Conservation (phyloP, 2,888 invertebrate genomes). For the Teleogryllus oceanicus region DNA sequence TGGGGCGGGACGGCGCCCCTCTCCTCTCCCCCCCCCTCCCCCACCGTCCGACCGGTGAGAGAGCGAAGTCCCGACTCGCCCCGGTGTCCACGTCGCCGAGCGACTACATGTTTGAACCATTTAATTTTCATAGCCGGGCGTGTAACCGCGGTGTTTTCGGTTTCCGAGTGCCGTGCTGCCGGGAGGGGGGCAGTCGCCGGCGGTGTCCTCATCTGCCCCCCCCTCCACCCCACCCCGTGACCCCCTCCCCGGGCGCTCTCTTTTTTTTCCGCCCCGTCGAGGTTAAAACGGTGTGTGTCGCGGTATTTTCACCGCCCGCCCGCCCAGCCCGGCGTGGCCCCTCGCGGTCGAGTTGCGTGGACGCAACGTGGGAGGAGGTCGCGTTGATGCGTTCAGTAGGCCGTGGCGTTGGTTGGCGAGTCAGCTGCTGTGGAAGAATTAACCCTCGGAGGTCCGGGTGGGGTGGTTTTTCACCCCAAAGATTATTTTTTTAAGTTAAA, state of each 20-base stretch:
- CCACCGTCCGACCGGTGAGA: neutral
- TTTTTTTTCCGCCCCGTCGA: slow-evolving; percentile 6
- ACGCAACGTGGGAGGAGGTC: neutral
- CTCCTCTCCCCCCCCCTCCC: too few species aligned
- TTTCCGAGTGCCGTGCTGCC: neutral
- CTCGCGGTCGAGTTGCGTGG: neutral
- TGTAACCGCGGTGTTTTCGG: slow-evolving; percentile 35
- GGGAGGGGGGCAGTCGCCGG: neutral
- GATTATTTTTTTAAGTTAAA: too few species aligned
- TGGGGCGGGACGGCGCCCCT: neutral
- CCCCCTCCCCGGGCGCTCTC: neutral
- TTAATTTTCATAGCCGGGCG: slow-evolving; percentile 37
- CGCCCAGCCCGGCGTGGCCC: too few species aligned
- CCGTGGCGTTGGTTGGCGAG: too few species aligned
- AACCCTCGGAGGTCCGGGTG: too few species aligned
- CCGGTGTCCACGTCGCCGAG: slow-evolving; percentile 25
- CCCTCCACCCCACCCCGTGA: neutral
- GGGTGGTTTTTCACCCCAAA: too few species aligned
- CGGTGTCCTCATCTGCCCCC: neutral
- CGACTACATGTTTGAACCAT: slow-evolving; percentile 35
- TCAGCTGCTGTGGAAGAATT: too few species aligned
- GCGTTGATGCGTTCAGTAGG: neutral
- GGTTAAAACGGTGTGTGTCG: slow-evolving; percentile 9
- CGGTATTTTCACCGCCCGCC: neutral
- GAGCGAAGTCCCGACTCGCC: neutral